These are phyloP conservation scores for Poliocrania exsul DNA, from an alignment of 2,797 vertebrate genomes.

Conservation along the genomic window DNA sequence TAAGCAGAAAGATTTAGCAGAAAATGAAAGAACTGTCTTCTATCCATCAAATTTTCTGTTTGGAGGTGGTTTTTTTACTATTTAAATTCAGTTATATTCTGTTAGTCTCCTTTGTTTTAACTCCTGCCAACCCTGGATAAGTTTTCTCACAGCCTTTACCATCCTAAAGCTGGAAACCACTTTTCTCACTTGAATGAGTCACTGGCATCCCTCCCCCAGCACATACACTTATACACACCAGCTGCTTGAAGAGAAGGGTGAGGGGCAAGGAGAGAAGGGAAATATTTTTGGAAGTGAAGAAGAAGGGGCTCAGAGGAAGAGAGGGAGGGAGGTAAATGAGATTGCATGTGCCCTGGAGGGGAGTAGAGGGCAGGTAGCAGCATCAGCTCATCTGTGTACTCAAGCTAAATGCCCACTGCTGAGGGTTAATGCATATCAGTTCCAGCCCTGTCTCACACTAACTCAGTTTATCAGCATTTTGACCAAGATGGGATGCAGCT, in stretches of 20 bases:
- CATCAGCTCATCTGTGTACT: neutral
- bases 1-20: neutral
- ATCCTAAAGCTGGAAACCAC: conserved; percentile 36
- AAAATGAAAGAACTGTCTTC: neutral
- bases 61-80: neutral
- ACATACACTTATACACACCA: neutral
- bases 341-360: neutral
- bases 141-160: conserved; percentile 27
- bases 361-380: neutral
- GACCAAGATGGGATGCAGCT: neutral
- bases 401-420: neutral
- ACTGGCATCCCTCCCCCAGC: conserved; percentile 23
- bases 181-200: conserved; percentile 59
- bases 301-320: neutral
- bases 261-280: conserved; percentile 3
- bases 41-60: neutral
- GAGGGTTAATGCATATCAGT: neutral
- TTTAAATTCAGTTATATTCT: neutral
- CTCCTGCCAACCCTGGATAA: conserved; percentile 5
- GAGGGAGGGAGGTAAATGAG: neutral
- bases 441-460: neutral
- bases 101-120: conserved; percentile 35
- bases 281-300: neutral
- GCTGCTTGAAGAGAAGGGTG: conserved; percentile 22
- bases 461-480: conserved; percentile 20